A percentile compares a stretch with the other conserved stretches of the same genome.
Conservation (phyloP, 1,140 invertebrate species). For the Pteromalus puparum region DNA sequence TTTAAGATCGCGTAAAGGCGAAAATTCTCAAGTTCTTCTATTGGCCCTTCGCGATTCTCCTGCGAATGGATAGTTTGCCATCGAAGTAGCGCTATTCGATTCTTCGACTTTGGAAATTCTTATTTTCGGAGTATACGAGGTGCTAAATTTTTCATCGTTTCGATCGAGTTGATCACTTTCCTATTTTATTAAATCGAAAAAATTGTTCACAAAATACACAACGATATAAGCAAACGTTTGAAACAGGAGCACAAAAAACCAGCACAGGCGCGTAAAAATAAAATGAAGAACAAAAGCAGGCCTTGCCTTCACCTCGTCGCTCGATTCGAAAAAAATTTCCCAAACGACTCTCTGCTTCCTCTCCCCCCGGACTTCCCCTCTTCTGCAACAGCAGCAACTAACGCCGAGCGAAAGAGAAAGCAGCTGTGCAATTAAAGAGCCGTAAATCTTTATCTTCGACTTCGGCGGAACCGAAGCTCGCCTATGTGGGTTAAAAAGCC, state of each 20-base stretch:
- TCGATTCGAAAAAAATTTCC: constrained; percentile 36
- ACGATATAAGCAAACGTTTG: no score
- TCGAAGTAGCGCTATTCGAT: background rate
- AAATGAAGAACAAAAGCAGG: background rate
- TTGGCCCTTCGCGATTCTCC: background rate
- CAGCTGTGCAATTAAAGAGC: constrained; percentile 39
- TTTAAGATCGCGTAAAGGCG: background rate
- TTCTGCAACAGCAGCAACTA: background rate
- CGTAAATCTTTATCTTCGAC: constrained; percentile 45
- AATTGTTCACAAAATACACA: background rate
- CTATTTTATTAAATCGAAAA: background rate
- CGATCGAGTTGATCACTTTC: background rate
- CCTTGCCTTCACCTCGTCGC: background rate
- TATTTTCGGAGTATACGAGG: background rate
- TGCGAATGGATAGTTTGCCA: background rate
- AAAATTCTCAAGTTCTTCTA: background rate
- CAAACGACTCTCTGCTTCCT: background rate
- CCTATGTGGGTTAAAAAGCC: constrained; percentile 27
- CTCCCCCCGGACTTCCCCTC: background rate
- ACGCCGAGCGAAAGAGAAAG: no score
- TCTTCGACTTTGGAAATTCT: background rate
- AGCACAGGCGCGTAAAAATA: background rate
- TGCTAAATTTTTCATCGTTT: background rate
- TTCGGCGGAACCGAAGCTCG: background rate
- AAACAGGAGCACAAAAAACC: background rate